phyloP scores from a whole-genome alignment of 1,140 invertebrate species.

The Temnothorax nylanderi region DNA sequence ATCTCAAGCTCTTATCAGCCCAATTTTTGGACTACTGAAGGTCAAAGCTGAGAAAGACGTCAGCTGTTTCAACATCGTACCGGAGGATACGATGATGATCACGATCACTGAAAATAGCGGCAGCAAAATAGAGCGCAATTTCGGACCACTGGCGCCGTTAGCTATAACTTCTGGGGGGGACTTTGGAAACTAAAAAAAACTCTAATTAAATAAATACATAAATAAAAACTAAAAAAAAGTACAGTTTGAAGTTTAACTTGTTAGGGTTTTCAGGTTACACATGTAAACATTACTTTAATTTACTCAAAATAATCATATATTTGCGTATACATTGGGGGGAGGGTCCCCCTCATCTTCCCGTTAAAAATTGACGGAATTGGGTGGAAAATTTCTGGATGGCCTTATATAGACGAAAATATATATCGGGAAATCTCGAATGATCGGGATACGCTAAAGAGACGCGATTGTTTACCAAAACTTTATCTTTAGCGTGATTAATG shows the following conservation, averaged over 20 bases:
- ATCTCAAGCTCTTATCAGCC: not conserved
- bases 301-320: too few species aligned
- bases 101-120: not conserved
- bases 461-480: slow-evolving; percentile 35
- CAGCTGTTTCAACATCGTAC: slow-evolving; percentile 11
- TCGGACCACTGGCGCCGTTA: not conserved
- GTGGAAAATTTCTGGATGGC: not conserved
- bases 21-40: slow-evolving; percentile 22
- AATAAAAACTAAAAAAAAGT: too few species aligned
- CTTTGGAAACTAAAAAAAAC: too few species aligned
- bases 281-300: too few species aligned
- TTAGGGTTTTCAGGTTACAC: too few species aligned
- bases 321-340: too few species aligned
- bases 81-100: not conserved
- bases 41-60: not conserved
- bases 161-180: too few species aligned
- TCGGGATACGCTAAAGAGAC: not conserved
- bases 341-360: too few species aligned
- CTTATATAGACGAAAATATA: not conserved
- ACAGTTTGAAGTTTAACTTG: too few species aligned
- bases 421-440: not conserved
- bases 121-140: not conserved
- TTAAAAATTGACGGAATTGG: not conserved
- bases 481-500: slow-evolving; percentile 32
- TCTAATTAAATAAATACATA: too few species aligned